Evolutionary conservation across 1,140 invertebrate species (phyloP), one percentile per base, ranked within the genome.

Genomic region (Carcinoscorpius rotundicauda): DNA sequence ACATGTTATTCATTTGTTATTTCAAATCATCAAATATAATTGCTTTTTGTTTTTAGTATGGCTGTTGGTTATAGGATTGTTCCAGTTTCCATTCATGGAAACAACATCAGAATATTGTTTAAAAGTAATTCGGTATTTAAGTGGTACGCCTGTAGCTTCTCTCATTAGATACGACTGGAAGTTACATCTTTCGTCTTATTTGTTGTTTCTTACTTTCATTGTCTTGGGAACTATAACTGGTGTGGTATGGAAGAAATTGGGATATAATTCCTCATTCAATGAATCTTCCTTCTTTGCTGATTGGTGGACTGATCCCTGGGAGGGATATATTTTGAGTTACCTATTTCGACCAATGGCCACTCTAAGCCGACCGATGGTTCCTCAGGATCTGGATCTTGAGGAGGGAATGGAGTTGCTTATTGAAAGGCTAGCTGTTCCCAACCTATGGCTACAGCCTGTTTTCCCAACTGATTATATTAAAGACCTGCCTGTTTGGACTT

Each of bases 401-500:
- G 74, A 76, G 58, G 73, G 72, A 48, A 73, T 77, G 68, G 78
- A 80, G 63, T 66, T 75, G 64, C 67, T 80, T 0, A 77, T 81
- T 57, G 76, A 78, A 63, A 70, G 76, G 5, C 70, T 81, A 8
- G 76, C 78, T 49, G 75, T 79, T 52, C 79, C 80, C 10, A 77
- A 79, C 66, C 68, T 81, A 1, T 81, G 79, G 78, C 71, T 82
- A 6, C 76, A 77, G 58, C 77, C 81, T 6, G 72, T 77, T 49
- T 69, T 78, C 48, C 6, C 53, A 6, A 71, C 63, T 11, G 78
- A 81, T 59, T 83, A 83, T 68, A 77, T 83, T 49, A 78, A 79
- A 61, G 71, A 79, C 59, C 72, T 83, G n/a, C 81, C 80, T 5
- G 74, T 78, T 5, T 83, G 81, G 81, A 74, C 70, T n/a, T 77